Evolutionary conservation across 1,140 invertebrate genomes (phyloP), one percentile per base, ranked within the genome.

Genomic region (Ostrea denselamellosa): DNA sequence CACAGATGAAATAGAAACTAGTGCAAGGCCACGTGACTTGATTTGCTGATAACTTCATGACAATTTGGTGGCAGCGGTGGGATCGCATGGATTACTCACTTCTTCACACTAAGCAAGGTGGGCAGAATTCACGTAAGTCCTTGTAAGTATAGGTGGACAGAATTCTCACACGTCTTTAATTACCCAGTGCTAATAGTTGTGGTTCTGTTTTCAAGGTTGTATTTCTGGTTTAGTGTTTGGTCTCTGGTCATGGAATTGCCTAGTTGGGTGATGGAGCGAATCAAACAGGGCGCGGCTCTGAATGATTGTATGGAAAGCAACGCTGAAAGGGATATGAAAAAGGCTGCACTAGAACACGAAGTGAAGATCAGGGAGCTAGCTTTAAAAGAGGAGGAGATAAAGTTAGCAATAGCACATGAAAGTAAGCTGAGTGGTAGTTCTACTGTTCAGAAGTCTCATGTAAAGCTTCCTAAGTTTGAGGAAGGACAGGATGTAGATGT

Each of bases 401-500:
- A 14, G 19, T 17, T 58, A 5, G 56, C 12, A 5, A 14, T 19
- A 0, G 0, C 56, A 14, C 56, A 7, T 12, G 19, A 3, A 58
- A 19, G 10, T 44, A 44, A 5, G 1, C 34, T 44, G 34, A n/a
- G 34, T 44, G 34, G 34, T 44, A 44, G 34, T 44, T 44, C 34
- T 1, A 44, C 34, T 2, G 56, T 58, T 58, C 56, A 77, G 0
- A 77, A 17, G 12, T 22, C 82, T 83, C 3, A 34, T 53, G 25
- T 28, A 5, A 86, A 83, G 54, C 51, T 86, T 8, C 85, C 85
- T 14, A 86, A 86, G 34, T 86, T 86, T 58, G 22, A 71, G 8
- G 85, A 86, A 53, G 86, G 86, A 58, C 71, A 86, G 82, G n/a
- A n/a, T n/a, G 52, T 34, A 51, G 86, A 86, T 83, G 54, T 86